Percentiles rank a stretch among this genome's conserved stretches.
These are phyloP conservation scores for Drosophila guanche DNA, from an alignment of 1,140 invertebrate species.

Conservation along the genomic window DNA sequence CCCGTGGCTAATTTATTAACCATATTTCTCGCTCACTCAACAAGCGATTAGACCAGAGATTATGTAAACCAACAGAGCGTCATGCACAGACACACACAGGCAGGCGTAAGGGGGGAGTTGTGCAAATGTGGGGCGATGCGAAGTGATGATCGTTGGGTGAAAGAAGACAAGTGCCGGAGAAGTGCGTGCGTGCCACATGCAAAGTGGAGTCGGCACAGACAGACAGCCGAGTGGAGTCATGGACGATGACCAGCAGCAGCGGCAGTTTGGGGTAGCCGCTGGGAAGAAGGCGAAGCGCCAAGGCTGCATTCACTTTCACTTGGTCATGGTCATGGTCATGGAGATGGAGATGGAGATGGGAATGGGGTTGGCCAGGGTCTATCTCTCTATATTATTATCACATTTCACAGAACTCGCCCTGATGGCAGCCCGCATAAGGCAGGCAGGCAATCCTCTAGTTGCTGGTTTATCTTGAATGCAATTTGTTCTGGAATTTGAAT, in stretches of 20 bases:
- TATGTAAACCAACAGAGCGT: slow-evolving; percentile 54
- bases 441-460: slow-evolving; percentile 16
- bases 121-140: slow-evolving; percentile 25
- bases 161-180: slow-evolving; percentile 43
- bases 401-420: slow-evolving; percentile 41
- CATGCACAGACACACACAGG: slow-evolving; percentile 37
- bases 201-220: slow-evolving; percentile 41
- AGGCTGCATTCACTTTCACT: slow-evolving; percentile 59
- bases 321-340: slow-evolving; percentile 75
- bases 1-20: slow-evolving; percentile 55
- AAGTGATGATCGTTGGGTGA: slow-evolving; percentile 12
- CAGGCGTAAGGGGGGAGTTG: slow-evolving; percentile 18
- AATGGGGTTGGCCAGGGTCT: background rate
- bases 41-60: slow-evolving; percentile 48
- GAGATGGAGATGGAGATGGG: background rate
- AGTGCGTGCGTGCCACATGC: slow-evolving; percentile 70
- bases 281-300: slow-evolving; percentile 19
- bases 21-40: slow-evolving; percentile 65
- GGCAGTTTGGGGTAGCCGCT: background rate
- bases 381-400: slow-evolving; percentile 45
- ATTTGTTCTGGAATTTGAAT: slow-evolving; percentile 77
- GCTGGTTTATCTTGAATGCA: slow-evolving; percentile 52
- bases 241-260: slow-evolving; percentile 1
- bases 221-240: slow-evolving; percentile 3
- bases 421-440: slow-evolving; percentile 26